phyloP scores from a whole-genome alignment of 1,140 invertebrate species.

The Bombus difficillimus region DNA sequence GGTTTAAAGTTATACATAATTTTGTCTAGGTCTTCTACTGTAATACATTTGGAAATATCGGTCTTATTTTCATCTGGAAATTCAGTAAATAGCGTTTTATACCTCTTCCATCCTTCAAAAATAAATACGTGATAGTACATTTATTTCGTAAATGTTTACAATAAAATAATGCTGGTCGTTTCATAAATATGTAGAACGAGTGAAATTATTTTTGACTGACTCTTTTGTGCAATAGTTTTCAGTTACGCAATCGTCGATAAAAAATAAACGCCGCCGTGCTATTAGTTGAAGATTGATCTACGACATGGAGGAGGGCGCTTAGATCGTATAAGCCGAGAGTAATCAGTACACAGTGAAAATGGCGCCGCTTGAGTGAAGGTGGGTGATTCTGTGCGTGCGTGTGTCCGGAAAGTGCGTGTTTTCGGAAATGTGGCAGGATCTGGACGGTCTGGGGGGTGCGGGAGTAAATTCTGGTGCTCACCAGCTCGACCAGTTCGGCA shows the following conservation, averaged over 20 bases:
- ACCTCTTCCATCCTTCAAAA: background rate
- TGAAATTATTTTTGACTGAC: background rate
- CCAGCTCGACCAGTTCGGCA: conserved; percentile 79
- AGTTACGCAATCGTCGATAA: background rate
- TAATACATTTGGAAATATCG: background rate
- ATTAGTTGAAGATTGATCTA: background rate
- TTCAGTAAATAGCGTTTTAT: background rate
- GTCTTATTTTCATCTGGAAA: background rate
- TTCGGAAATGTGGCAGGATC: conserved; percentile 80
- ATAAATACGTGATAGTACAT: background rate
- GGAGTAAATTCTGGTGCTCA: conserved; percentile 76
- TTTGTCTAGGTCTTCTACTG: background rate
- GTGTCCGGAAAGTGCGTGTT: conserved; percentile 68
- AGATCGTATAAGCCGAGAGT: background rate
- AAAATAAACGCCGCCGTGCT: background rate
- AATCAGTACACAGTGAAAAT: conserved; percentile 73
- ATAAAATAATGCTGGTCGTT: background rate
- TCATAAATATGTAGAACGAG: background rate
- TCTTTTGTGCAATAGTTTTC: background rate
- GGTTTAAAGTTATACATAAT: background rate
- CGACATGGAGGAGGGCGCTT: conserved; percentile 4
- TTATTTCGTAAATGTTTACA: background rate
- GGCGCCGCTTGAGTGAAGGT: conserved; percentile 78
- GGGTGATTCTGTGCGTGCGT: conserved; percentile 71
- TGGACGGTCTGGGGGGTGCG: conserved; percentile 75